Conservation (phyloP, 2,113 vertebrate genomes). For the Lanius collurio region DNA sequence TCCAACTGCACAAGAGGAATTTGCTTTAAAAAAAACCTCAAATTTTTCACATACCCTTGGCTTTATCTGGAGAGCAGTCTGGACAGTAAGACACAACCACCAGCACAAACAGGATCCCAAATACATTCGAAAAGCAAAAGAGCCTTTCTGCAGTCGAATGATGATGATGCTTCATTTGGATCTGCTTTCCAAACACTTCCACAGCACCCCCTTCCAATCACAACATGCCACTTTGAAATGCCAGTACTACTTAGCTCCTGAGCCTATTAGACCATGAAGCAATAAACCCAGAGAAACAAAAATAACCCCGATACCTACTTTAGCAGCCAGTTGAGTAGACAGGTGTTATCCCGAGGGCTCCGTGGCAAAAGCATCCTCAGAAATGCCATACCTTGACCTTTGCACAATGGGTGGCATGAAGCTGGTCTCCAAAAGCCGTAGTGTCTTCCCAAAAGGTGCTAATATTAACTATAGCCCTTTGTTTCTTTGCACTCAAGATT, state of each 20-base stretch:
- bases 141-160: not conserved
- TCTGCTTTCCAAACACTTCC: constrained; percentile 56
- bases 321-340: constrained; percentile 1
- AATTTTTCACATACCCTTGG: constrained; percentile 43
- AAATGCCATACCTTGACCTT: not conserved
- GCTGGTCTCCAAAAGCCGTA: not conserved
- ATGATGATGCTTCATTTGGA: not conserved
- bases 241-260: constrained; percentile 50
- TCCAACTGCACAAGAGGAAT: constrained; percentile 3
- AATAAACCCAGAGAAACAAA: constrained; percentile 27
- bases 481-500: constrained; percentile 49
- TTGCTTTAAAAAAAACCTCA: not conserved
- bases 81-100: constrained; percentile 26
- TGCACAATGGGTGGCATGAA: not conserved
- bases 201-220: constrained; percentile 49
- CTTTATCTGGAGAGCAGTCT: constrained; percentile 29
- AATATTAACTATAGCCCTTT: not conserved
- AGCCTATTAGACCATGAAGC: constrained; percentile 46
- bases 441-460: constrained; percentile 16
- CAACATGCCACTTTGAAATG: constrained; percentile 60
- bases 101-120: constrained; percentile 24
- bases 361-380: not conserved
- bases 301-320: constrained; percentile 59
- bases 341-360: constrained; percentile 25
- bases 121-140: constrained; percentile 8